Base-by-base conservation (phyloP, 1,140 invertebrate species). In the Batillaria attramentaria region DNA sequence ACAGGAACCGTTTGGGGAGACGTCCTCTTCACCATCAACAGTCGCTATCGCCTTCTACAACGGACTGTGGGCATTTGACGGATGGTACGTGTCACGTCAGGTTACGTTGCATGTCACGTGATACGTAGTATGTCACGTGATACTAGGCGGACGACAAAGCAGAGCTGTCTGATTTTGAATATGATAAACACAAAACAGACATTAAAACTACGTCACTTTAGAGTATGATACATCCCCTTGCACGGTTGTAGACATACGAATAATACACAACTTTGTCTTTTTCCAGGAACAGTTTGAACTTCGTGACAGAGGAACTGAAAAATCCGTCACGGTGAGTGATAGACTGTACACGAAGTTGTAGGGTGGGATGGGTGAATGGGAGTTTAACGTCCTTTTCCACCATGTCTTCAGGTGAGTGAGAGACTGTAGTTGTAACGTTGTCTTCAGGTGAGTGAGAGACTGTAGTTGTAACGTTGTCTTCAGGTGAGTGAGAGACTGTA, bases 261-360 rank as follows among this genome's bases (percentile, higher is more conserved):
- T n/a, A n/a, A n/a, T n/a, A n/a, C n/a, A n/a, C n/a, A n/a, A n/a
- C n/a, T n/a, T n/a, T n/a, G n/a, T n/a, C 0, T 46, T 39, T 46
- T 72, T 75, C 62, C 77, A 83, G 82, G 82, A 83, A 83, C 43
- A 81, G 78, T 57, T 50, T 83, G 24, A 83, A 83, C 62, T 84
- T 82, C 90, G 97, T 99, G 79, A 98, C 98, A 84, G 97, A 99
- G 91, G 97, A 99, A 92, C 90, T 99, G 73, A 97, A 98, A 90
- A 97, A 81, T 42, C 80, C 80, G 18, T 74, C 76, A 43, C 78
- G 72, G 80, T 81, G 73, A 74, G 72, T 62, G 76, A 13, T 13
- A 16, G n/a, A n/a, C n/a, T 3, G 18, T 20, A 54, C 18, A 1
- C 50, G n/a, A 20, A 54, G 50, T 2, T 54, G 50, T 54, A 54